Evolutionary conservation across 2,888 invertebrate genomes (phyloP).

Genomic region (Lamproptera curius): DNA sequence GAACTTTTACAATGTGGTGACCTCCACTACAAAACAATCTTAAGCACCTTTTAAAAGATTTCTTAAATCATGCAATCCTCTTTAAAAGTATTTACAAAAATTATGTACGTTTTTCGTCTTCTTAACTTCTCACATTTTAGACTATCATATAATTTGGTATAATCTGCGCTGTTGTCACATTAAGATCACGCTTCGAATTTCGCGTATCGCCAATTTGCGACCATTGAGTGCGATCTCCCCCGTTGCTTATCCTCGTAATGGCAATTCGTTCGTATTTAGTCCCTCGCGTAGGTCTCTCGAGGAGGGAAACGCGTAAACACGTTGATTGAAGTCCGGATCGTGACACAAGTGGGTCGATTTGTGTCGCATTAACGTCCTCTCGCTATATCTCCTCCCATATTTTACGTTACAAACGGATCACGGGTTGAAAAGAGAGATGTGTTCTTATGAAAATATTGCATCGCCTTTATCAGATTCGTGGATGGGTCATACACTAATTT

Average conservation of each 20-base stretch:
- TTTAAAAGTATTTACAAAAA: too few species aligned
- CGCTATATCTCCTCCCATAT: background rate
- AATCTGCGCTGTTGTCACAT: too few species aligned
- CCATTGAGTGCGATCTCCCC: slow-evolving; percentile 11
- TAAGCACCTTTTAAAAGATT: too few species aligned
- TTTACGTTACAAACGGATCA: background rate
- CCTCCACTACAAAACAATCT: too few species aligned
- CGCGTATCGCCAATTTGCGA: slow-evolving; percentile 36
- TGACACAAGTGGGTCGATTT: background rate
- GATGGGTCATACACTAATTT: slow-evolving; percentile 4
- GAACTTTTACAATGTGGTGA: too few species aligned
- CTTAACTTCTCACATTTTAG: too few species aligned
- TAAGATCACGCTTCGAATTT: slow-evolving; percentile 22
- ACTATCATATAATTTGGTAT: too few species aligned
- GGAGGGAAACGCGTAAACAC: slow-evolving; percentile 8
- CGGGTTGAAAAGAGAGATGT: background rate
- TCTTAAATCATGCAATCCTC: too few species aligned
- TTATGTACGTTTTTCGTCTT: too few species aligned
- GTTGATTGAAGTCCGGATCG: slow-evolving; percentile 2
- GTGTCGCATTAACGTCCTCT: background rate
- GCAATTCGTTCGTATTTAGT: slow-evolving; percentile 3
- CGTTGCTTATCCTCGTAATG: background rate
- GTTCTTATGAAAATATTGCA: slow-evolving; percentile 3
- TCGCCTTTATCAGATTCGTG: slow-evolving; percentile 1
- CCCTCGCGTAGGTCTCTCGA: background rate